Conservation (phyloP, 2,888 invertebrate genomes). For the Microplitis deprimator region DNA sequence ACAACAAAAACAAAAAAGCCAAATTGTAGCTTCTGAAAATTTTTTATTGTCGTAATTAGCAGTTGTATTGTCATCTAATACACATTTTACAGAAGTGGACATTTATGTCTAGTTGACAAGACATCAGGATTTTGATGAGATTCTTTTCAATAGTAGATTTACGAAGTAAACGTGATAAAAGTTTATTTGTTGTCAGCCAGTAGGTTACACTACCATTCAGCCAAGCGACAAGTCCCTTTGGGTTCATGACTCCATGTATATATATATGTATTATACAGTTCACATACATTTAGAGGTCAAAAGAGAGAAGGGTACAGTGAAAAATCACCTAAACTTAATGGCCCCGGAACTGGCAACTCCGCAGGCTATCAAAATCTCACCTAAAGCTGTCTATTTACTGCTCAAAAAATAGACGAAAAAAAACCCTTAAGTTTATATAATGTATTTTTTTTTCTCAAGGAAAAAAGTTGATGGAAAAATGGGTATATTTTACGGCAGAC, state of each 20-base stretch:
- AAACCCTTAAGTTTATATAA: neutral
- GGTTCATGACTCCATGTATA: constrained; percentile 14
- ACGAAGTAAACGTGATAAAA: constrained; percentile 36
- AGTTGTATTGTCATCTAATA: too few species aligned
- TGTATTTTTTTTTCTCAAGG: neutral
- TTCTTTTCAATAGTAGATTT: constrained; percentile 25
- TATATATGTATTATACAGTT: neutral
- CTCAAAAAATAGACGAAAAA: neutral
- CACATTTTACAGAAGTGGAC: neutral
- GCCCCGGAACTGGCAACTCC: constrained; percentile 12
- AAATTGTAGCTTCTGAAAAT: too few species aligned
- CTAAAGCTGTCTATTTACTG: neutral
- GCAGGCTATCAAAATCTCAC: neutral
- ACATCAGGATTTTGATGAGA: constrained; percentile 11
- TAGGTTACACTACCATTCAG: constrained; percentile 34
- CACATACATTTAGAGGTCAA: neutral
- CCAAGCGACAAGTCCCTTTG: constrained; percentile 20
- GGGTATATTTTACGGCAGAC: neutral
- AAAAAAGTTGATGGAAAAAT: neutral
- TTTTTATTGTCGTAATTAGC: too few species aligned
- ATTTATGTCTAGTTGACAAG: neutral
- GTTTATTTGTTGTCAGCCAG: constrained; percentile 42
- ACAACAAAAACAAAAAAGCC: too few species aligned
- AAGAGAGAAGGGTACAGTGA: constrained; percentile 22
- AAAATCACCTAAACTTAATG: constrained; percentile 37